phyloP scores from a whole-genome alignment of 1,140 invertebrate species.

The Drosophila cardini region DNA sequence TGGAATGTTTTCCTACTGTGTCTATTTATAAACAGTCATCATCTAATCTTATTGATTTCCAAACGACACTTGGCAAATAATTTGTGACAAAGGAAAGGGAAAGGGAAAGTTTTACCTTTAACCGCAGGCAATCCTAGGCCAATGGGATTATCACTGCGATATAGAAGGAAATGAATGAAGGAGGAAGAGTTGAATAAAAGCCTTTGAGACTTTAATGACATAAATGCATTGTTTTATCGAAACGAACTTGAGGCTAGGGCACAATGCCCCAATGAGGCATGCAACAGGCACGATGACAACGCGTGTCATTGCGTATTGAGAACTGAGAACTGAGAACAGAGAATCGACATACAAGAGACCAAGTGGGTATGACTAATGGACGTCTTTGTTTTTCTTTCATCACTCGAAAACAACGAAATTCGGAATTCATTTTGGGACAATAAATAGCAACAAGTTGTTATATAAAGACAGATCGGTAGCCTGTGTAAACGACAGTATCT shows the following conservation, averaged over 20 bases:
- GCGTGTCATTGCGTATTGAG: constrained; percentile 69
- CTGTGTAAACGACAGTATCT: constrained; percentile 1
- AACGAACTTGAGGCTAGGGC: constrained; percentile 32
- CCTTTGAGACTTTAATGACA: neutral
- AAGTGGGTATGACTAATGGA: constrained; percentile 6
- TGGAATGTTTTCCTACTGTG: neutral
- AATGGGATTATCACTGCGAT: constrained; percentile 8
- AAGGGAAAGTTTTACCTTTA: neutral
- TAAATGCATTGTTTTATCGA: constrained; percentile 10
- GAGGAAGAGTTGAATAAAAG: too few species aligned
- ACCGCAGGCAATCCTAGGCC: neutral
- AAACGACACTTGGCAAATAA: neutral
- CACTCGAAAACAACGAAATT: constrained; percentile 41
- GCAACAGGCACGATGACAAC: constrained; percentile 57
- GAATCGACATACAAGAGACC: constrained; percentile 10
- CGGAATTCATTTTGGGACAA: constrained; percentile 32
- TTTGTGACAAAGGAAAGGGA: constrained; percentile 8
- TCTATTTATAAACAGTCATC: neutral
- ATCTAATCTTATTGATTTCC: neutral
- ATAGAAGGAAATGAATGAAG: neutral
- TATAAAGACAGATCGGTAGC: constrained; percentile 29
- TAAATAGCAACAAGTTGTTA: constrained; percentile 30
- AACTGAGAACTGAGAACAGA: too few species aligned
- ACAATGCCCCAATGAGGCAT: constrained; percentile 49
- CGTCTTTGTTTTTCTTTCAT: constrained; percentile 63